phyloP scores from a whole-genome alignment of 1,140 invertebrate genomes.

The Halictus rubicundus region DNA sequence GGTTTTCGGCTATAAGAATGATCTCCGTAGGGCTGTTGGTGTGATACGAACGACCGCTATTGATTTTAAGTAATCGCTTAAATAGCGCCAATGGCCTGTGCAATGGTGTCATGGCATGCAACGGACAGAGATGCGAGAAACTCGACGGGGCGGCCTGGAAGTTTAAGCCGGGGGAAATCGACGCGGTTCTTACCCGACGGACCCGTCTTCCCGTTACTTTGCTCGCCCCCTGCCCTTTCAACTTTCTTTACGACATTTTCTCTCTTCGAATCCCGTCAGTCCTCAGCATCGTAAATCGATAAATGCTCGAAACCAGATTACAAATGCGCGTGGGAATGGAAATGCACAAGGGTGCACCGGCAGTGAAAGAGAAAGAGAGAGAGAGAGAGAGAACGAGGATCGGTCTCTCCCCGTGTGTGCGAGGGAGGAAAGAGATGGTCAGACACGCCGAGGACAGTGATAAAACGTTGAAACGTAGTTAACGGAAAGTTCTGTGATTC shows the following conservation, averaged over 20 bases:
- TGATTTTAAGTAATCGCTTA: conserved; percentile 75
- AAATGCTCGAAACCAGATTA: conserved; percentile 4
- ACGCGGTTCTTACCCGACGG: not conserved
- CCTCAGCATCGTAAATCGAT: conserved; percentile 17
- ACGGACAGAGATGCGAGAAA: conserved; percentile 34
- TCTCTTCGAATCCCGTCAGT: not conserved
- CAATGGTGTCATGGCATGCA: conserved; percentile 50
- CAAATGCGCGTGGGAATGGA: conserved; percentile 1
- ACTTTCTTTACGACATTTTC: not conserved
- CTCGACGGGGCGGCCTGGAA: not conserved
- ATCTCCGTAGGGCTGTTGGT: conserved; percentile 19
- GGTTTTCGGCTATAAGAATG: conserved; percentile 31
- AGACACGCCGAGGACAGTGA: too few species aligned
- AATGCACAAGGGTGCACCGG: not conserved
- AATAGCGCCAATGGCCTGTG: conserved; percentile 69
- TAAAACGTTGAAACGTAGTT: too few species aligned
- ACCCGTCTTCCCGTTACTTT: conserved; percentile 2
- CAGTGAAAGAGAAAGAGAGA: too few species aligned
- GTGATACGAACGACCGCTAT: conserved; percentile 63
- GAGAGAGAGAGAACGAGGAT: too few species aligned
- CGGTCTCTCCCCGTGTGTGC: too few species aligned
- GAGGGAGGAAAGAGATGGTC: too few species aligned
- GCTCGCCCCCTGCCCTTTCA: not conserved
- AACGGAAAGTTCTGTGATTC: too few species aligned
- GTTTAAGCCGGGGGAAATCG: conserved; percentile 18